phyloP scores from a whole-genome alignment of 2,113 vertebrate genomes.

The Lophura nycthemera region DNA sequence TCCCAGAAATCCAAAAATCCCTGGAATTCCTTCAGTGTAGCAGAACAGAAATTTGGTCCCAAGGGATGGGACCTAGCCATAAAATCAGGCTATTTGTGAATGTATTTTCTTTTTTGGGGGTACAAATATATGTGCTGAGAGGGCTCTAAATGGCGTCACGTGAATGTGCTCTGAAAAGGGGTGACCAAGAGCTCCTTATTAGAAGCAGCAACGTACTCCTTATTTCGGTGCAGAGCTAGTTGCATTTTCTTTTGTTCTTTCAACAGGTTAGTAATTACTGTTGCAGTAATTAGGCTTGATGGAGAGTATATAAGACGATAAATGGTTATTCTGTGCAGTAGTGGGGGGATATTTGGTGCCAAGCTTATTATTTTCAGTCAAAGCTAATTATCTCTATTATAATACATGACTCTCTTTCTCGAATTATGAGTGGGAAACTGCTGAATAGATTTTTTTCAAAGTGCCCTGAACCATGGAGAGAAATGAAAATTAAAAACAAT shows the following conservation, averaged over 20 bases:
- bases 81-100: neutral
- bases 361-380: constrained; percentile 80
- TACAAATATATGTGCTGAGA: neutral
- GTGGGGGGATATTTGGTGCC: constrained; percentile 71
- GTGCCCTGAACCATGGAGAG: constrained; percentile 76
- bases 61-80: neutral
- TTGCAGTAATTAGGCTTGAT: constrained; percentile 80
- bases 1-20: neutral
- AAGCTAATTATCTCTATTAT: constrained; percentile 84
- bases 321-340: constrained; percentile 71
- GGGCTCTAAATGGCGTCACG: neutral
- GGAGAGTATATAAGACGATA: constrained; percentile 76
- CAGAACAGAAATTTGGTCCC: neutral
- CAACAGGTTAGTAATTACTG: constrained; percentile 84
- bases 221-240: constrained; percentile 52
- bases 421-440: constrained; percentile 83
- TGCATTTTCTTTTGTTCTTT: constrained; percentile 79
- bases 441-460: constrained; percentile 77
- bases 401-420: constrained; percentile 77
- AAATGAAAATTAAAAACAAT: constrained; percentile 80
- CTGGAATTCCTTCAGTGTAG: neutral
- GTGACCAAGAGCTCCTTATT: constrained; percentile 49
- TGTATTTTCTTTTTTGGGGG: neutral
- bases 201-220: constrained; percentile 33
- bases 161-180: neutral